Percentiles rank a stretch among this genome's conserved stretches.
These are phyloP conservation scores for Rostratula benghalensis DNA, from an alignment of 2,113 vertebrate genomes.

Conservation along the genomic window DNA sequence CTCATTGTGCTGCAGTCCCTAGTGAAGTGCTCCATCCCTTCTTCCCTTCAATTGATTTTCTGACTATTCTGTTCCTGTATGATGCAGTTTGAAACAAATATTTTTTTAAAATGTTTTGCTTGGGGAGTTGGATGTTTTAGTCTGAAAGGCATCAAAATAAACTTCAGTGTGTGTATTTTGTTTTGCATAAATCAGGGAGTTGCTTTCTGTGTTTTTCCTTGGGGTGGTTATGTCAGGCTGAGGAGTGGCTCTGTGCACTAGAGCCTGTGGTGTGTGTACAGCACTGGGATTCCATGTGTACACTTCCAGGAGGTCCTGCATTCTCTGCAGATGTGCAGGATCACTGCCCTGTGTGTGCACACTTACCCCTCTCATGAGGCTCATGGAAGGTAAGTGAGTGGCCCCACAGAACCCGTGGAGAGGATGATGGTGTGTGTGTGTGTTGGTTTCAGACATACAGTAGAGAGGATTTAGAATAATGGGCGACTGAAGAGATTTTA, in stretches of 20 bases:
- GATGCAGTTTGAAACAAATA: background rate
- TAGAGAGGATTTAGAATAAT: background rate
- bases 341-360: background rate
- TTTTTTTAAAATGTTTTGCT: background rate
- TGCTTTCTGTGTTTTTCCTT: background rate
- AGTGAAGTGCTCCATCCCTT: background rate
- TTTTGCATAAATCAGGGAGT: background rate
- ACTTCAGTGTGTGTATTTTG: background rate
- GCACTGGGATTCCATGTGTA: background rate
- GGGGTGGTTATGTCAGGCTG: background rate
- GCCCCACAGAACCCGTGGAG: background rate
- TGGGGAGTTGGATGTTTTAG: background rate
- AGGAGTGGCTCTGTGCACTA: rapidly evolving
- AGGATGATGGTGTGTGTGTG: background rate
- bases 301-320: background rate
- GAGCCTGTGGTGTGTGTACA: background rate
- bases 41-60: background rate
- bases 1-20: background rate
- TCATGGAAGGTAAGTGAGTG: slow-evolving; percentile 33
- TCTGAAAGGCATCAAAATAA: background rate
- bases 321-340: background rate
- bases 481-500: background rate
- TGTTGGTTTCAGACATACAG: background rate
- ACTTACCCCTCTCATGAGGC: background rate
- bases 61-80: background rate